Evolutionary conservation across 2,888 invertebrate species (phyloP).

Genomic region (Leptopilina syphax): DNA sequence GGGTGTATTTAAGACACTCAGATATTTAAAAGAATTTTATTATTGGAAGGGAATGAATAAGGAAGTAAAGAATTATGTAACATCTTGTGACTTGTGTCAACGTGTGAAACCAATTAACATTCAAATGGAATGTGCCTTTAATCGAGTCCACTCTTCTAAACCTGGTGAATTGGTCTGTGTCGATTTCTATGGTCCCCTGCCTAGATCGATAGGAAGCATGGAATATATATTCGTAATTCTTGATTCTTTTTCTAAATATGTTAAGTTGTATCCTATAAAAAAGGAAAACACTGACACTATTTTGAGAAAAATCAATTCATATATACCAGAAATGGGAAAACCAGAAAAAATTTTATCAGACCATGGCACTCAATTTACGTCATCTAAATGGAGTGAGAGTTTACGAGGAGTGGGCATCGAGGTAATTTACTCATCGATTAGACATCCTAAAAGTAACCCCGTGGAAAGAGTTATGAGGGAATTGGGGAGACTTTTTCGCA

Average conservation of each 20-base stretch:
- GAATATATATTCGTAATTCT: background rate
- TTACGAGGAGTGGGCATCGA: conserved; percentile 16
- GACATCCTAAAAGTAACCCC: conserved; percentile 56
- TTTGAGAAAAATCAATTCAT: conserved; percentile 1
- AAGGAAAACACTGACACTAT: background rate
- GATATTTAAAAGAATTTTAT: background rate
- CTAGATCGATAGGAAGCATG: conserved; percentile 39
- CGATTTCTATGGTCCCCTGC: conserved; percentile 45
- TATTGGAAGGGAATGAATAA: background rate
- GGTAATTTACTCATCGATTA: conserved; percentile 45
- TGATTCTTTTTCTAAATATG: background rate
- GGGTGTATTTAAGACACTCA: background rate
- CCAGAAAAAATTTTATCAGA: conserved; percentile 40
- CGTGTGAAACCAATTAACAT: conserved; percentile 18
- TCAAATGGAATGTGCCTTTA: conserved; percentile 40
- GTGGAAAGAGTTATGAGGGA: conserved; percentile 56
- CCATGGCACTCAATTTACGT: conserved; percentile 51
- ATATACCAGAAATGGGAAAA: conserved; percentile 26
- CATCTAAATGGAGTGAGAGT: conserved; percentile 30
- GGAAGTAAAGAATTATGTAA: background rate
- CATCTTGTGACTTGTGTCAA: conserved; percentile 27
- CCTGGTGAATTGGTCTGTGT: conserved; percentile 45
- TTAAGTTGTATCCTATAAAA: background rate
- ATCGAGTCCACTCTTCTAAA: conserved; percentile 25
- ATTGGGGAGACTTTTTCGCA: conserved; percentile 51